phyloP scores from a whole-genome alignment of 1,140 invertebrate genomes.

The Solen grandis region DNA sequence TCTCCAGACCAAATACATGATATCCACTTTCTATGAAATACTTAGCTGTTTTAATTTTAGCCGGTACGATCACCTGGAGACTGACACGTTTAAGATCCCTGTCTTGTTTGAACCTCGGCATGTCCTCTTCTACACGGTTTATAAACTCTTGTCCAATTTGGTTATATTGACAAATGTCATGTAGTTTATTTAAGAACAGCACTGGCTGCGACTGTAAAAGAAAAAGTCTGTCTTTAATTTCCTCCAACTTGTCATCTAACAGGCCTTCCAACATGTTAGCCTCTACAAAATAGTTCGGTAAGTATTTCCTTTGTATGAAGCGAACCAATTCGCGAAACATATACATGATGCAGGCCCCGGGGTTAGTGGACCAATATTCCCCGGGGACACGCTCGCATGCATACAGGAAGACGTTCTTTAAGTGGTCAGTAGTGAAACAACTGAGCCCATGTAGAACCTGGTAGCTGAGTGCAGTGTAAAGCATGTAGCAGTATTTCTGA shows the following conservation, averaged over 20 bases:
- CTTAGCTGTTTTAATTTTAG: conserved; percentile 12
- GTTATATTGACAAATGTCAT: not conserved
- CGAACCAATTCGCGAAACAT: conserved; percentile 25
- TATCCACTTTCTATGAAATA: not conserved
- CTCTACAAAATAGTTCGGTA: conserved; percentile 39
- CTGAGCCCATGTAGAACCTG: not conserved
- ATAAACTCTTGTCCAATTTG: not conserved
- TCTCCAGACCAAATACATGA: conserved; percentile 9
- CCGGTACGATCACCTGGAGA: conserved; percentile 30
- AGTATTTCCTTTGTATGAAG: not conserved
- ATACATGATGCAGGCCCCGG: conserved; percentile 10
- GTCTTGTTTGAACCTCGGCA: not conserved
- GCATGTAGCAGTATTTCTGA: conserved; percentile 35
- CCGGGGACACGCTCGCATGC: conserved; percentile 33
- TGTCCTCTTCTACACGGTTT: conserved; percentile 4
- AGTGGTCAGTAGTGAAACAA: not conserved
- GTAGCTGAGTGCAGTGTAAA: conserved; percentile 4
- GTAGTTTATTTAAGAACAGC: not conserved
- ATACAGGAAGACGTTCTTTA: conserved; percentile 26
- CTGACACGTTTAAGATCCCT: not conserved
- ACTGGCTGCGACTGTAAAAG: conserved; percentile 17
- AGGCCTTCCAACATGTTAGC: conserved; percentile 25
- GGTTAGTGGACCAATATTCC: conserved; percentile 18
- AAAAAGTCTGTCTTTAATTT: conserved; percentile 1
- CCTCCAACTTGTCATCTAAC: not conserved